Evolutionary conservation across 2,797 vertebrate species (phyloP).

Genomic region (Catostomus latipinnis): DNA sequence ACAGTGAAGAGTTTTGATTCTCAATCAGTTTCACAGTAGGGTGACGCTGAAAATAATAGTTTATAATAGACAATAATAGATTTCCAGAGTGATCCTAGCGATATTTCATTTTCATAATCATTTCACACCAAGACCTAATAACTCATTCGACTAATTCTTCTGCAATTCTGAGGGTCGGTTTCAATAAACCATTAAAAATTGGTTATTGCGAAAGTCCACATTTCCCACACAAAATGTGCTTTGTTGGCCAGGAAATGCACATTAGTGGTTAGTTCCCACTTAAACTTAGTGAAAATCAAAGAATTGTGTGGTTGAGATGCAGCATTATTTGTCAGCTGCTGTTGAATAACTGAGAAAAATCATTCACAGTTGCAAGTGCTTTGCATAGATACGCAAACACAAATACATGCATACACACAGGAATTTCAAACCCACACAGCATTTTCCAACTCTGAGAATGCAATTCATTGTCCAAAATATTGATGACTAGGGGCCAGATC

Average conservation of each 20-base stretch:
- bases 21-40: too few species aligned
- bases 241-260: constrained; percentile 31
- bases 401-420: background rate
- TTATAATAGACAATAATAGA: too few species aligned
- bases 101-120: background rate
- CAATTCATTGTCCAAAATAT: background rate
- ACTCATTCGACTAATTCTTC: background rate
- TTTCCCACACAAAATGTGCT: background rate
- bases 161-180: background rate
- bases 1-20: too few species aligned
- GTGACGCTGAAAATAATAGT: too few species aligned
- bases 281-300: constrained; percentile 60
- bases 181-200: constrained; percentile 6
- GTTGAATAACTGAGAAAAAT: constrained; percentile 66
- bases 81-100: too few species aligned
- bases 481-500: background rate
- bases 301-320: constrained; percentile 57
- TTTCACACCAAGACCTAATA: background rate
- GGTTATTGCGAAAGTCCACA: background rate
- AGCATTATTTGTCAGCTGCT: constrained; percentile 63
- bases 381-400: constrained; percentile 1
- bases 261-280: constrained; percentile 70
- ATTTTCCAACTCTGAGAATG: background rate
- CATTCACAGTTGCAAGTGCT: constrained; percentile 68
- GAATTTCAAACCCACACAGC: background rate